These are phyloP conservation scores for Zalophus californianus DNA, from an alignment of 2,797 vertebrate genomes.

Conservation along the genomic window DNA sequence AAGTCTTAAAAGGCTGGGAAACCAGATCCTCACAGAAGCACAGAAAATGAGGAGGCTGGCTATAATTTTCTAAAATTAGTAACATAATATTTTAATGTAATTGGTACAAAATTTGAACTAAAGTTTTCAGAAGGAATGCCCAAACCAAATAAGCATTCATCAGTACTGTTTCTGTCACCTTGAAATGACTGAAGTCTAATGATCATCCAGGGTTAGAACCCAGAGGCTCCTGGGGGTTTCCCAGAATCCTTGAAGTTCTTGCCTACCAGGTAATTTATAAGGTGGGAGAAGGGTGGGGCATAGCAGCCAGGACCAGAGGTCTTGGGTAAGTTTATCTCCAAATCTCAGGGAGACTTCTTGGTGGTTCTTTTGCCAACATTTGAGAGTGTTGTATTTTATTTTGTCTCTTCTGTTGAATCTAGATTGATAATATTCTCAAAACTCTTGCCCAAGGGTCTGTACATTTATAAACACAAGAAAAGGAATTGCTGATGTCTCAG, in stretches of 20 bases:
- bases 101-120: conserved; percentile 44
- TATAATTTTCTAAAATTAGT: conserved; percentile 54
- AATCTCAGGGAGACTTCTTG: not conserved
- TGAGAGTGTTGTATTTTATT: conserved; percentile 45
- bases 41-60: not conserved
- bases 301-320: not conserved
- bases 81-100: not conserved
- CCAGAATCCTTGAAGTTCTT: not conserved
- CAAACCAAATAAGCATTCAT: not conserved
- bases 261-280: not conserved
- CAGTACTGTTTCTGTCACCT: not conserved
- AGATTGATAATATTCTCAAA: not conserved
- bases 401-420: conserved; percentile 33
- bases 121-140: not conserved
- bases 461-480: conserved; percentile 47
- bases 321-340: not conserved
- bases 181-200: not conserved
- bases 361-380: not conserved
- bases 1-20: not conserved
- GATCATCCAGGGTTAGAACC: not conserved
- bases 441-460: not conserved
- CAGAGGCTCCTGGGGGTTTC: not conserved
- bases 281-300: rapidly evolving
- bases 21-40: not conserved
- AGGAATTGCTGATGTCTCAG: not conserved